Evolutionary conservation across 2,888 invertebrate species (phyloP), one percentile per base, ranked within the genome.

Genomic region (Ichneumon xanthorius): DNA sequence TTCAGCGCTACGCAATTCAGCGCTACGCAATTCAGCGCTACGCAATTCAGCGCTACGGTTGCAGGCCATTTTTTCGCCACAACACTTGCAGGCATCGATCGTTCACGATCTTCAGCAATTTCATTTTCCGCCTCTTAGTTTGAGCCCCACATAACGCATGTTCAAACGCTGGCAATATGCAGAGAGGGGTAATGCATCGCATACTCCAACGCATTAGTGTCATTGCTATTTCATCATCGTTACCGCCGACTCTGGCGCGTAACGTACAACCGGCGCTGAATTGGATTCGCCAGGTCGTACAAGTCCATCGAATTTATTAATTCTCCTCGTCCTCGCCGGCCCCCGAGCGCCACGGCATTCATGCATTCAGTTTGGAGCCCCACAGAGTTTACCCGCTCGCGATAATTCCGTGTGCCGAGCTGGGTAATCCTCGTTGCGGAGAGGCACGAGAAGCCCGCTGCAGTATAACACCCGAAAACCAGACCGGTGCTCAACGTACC

Each of bases 361-460:
- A 11, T 22, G 55, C 19, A 22, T 55, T 65, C 55, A 73, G 58
- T 58, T n/a, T 48, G 33, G 67, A 61, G 58, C 58, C 55, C 45
- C 45, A 9, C 65, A 50, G 80, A 58, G 76, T 72, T 76, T 55
- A 26, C 80, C 68, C 65, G 67, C 37, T 71, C 58, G 22, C 67
- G 70, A 84, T 80, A 80, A 84, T 84, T 84, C 71, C 58, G 58
- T 80, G 65, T 67, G 84, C 84, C 71, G 58, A 84, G 40, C 76
- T 11, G 22, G 58, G 71, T 84, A 84, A 84, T 84, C 71, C 80
- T 65, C 80, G 58, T 80, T 84, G 71, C 72, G 37, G 40, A 50
- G 68, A 80, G 80, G 63, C 70, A 68, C 53, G 33, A 58, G 45
- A 22, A 58, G 14, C 4, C 45, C 45, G 45, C 45, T 45, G 14